phyloP scores from a whole-genome alignment of 2,113 vertebrate genomes.

The Apaloderma vittatum region DNA sequence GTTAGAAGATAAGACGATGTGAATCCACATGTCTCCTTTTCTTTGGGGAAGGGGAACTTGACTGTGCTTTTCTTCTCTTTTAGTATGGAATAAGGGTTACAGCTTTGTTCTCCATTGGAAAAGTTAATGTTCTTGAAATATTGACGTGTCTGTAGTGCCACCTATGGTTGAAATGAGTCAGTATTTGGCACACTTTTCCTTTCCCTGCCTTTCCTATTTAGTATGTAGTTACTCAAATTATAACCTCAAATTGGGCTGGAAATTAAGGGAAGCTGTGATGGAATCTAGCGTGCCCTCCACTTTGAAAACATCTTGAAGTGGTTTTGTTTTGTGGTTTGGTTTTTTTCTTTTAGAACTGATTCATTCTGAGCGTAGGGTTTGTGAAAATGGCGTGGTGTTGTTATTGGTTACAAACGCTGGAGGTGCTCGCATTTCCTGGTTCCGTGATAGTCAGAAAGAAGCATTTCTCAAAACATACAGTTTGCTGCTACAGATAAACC shows the following conservation, averaged over 20 bases:
- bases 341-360: not conserved
- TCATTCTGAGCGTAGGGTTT: not conserved
- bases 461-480: not conserved
- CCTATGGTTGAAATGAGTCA: conserved; percentile 23
- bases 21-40: not conserved
- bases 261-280: not conserved
- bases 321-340: not conserved
- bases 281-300: not conserved
- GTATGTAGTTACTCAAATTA: not conserved
- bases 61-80: not conserved
- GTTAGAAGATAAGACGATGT: not conserved
- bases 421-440: not conserved
- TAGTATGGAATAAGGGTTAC: not conserved
- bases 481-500: not conserved
- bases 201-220: rapidly evolving
- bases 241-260: not conserved
- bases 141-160: conserved; percentile 45
- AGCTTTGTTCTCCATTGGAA: not conserved
- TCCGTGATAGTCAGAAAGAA: not conserved
- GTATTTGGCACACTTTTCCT: not conserved
- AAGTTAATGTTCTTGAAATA: not conserved
- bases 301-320: not conserved
- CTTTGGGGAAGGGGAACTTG: not conserved
- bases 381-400: not conserved
- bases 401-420: not conserved